Percentiles rank a stretch among this genome's conserved stretches.
phyloP scores from a whole-genome alignment of 2,797 vertebrate genomes.

The Microtus agrestis region DNA sequence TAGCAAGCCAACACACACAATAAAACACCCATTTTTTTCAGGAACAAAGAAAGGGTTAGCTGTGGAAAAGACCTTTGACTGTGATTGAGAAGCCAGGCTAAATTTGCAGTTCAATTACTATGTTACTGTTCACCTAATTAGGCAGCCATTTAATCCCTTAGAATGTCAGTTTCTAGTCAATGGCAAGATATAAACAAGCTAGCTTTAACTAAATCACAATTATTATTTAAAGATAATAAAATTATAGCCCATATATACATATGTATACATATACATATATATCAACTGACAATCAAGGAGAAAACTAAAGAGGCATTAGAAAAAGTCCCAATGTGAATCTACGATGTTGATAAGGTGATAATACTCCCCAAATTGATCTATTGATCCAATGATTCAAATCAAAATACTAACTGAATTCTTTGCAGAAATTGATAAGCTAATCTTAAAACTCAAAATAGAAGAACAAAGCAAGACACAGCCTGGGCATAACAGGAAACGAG shows the following conservation, averaged over 20 bases:
- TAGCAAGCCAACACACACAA: background rate
- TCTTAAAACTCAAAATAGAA: slow-evolving; percentile 11
- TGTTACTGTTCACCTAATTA: slow-evolving; percentile 19
- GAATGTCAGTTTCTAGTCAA: background rate
- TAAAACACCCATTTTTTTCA: background rate
- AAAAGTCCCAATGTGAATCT: background rate
- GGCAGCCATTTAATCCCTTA: slow-evolving; percentile 67
- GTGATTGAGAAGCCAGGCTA: slow-evolving; percentile 74
- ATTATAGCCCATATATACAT: background rate
- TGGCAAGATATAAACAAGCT: background rate
- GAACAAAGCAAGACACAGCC: background rate
- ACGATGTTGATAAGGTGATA: background rate
- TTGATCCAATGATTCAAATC: background rate
- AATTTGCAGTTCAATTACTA: slow-evolving; percentile 50
- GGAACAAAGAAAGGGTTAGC: background rate
- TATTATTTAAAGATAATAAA: slow-evolving; percentile 31
- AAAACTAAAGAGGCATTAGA: background rate
- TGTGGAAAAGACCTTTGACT: slow-evolving; percentile 34
- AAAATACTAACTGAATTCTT: slow-evolving; percentile 40
- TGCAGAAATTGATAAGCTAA: background rate
- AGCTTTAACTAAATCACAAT: slow-evolving; percentile 26
- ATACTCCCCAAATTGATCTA: slow-evolving; percentile 6
- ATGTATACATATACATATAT: background rate
- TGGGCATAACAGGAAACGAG: background rate
- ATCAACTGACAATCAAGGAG: background rate